Evolutionary conservation across 1,140 invertebrate species (phyloP), one percentile per base, ranked within the genome.

Genomic region (Apis cerana): DNA sequence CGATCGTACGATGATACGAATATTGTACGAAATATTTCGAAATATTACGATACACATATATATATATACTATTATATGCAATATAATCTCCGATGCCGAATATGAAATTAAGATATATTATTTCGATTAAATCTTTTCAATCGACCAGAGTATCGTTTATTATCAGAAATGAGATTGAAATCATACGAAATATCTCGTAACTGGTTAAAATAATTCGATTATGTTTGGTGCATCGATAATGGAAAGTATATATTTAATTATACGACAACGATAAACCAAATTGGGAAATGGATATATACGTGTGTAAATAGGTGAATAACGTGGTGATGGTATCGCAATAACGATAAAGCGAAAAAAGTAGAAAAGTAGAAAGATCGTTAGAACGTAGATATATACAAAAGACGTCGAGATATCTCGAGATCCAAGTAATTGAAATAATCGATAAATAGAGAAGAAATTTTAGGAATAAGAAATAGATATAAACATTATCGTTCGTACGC

Each of bases 311-410:
- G 33, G 4, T 43, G 3, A 43, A 43, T 21, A 50, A 59, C 19
- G 11, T 23, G 48, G 17, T 10, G 15, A 23, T 12, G n/a, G 33
- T 27, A 21, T 52, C 8, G 23, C 23, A 75, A 21, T 52, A 67
- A 48, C 65, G 21, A 68, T 56, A 33, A 70, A 62, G 58, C 67
- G n/a, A 27, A 15, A 70, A 43, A 43, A 43, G 33, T 43, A 43
- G 19, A 62, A 27, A 23, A 56, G 23, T n/a, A 3, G 21, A 27
- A 48, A 2, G 17, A n/a, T 27, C 2, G 50, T 52, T 21, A 15
- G 1, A 59, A 50, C 21, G 43, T n/a, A n/a, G n/a, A 52, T 80
- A 62, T 64, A n/a, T 56, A 72, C 19, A 80, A 74, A 54, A 74
- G 70, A 50, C 13, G 72, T 21, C n/a, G n/a, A n/a, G 43, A 64